Percentiles rank a stretch among this genome's conserved stretches.
Conservation (phyloP, 2,797 vertebrate species). For the Squalus acanthias region DNA sequence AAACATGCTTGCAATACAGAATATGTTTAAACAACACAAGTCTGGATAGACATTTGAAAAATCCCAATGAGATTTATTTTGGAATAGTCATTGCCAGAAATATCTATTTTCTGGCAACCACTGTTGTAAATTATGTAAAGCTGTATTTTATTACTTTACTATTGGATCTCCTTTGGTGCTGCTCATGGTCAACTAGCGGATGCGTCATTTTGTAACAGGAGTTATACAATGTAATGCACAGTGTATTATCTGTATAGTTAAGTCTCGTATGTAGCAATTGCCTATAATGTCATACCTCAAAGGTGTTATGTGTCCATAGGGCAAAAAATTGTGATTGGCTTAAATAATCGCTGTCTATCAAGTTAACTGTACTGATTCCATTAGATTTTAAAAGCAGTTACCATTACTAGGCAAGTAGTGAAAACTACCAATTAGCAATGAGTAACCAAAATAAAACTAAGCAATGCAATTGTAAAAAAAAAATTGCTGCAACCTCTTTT, state of each 20-base stretch:
- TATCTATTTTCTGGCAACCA: conserved; percentile 23
- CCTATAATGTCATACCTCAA: background rate
- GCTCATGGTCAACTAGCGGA: background rate
- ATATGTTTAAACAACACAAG: background rate
- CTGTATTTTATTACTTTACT: background rate
- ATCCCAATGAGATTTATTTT: background rate
- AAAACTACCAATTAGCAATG: background rate
- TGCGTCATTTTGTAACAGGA: background rate
- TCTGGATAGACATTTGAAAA: background rate
- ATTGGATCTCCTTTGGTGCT: background rate
- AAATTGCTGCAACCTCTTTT: background rate
- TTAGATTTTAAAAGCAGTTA: background rate
- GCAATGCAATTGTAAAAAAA: background rate
- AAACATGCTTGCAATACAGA: background rate
- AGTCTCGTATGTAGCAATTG: background rate
- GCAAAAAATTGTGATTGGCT: background rate
- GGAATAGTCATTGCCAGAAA: background rate
- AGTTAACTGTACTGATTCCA: background rate
- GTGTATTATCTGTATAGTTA: background rate
- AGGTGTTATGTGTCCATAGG: background rate
- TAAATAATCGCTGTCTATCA: background rate
- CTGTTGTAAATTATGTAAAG: background rate
- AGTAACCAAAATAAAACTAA: background rate
- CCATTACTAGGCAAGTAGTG: background rate
- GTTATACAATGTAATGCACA: background rate